Evolutionary conservation across 2,888 invertebrate genomes (phyloP), one percentile per base, ranked within the genome.

Genomic region (Ischnus inquisitorius): DNA sequence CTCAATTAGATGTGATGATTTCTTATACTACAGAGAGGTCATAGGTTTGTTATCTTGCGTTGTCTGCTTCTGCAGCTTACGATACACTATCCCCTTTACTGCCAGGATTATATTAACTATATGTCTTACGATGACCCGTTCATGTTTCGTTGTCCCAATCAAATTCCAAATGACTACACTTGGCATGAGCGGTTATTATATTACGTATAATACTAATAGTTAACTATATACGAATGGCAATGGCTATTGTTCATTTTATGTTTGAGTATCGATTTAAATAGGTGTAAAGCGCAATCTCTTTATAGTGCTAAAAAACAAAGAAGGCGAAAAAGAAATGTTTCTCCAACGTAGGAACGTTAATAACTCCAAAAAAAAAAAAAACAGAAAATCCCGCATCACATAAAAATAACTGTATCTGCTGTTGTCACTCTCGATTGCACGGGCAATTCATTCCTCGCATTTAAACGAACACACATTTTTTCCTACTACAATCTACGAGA

Each of bases 391-490:
- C 16, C 14, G 60, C 60, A 19, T 51, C 39, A 10, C 41, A 22
- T 64, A 16, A 43, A 57, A 60, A 43, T 80, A 43, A 43, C 4
- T 71, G 22, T 57, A 54, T 71, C 48, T 51, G 77, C 77, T 68
- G n/a, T 83, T 41, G 43, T 14, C 46, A 68, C 68, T 72, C 60
- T 51, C 60, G 68, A 82, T 78, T 78, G 68, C 76, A 81, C 77
- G 64, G 78, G 39, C 68, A 76, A 65, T 77, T 80, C 68, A 81
- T 84, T 84, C 84, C 84, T 81, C 78, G 84, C 80, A 84, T 81
- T 81, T 78, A 80, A 84, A 19, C 12, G 62, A 3, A 25, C 43
- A 28, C 39, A 57, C 69, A 57, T 39, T 54, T 76, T 34, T 80
- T 84, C 74, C 78, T 78, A 84, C 57, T 74, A 84, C 62, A 19